Evolutionary conservation across 2,113 vertebrate genomes (phyloP).

Genomic region (Tachycineta bicolor): DNA sequence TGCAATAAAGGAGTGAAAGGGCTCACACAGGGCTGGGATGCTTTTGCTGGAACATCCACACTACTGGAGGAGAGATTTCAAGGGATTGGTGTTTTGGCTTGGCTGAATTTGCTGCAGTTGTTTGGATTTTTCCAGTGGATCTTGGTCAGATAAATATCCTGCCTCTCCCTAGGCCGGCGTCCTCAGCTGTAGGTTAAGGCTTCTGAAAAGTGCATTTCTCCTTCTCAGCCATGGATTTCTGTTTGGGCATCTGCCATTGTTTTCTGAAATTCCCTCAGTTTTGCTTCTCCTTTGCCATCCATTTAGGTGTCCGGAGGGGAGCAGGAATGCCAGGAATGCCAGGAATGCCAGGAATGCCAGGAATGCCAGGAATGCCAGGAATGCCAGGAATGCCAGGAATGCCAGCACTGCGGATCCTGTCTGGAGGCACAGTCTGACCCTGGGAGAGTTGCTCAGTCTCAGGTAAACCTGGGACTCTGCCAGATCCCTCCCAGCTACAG

Average conservation of each 20-base stretch:
- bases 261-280: background rate
- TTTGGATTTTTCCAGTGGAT: background rate
- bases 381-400: background rate
- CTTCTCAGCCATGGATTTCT: background rate
- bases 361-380: no score
- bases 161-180: background rate
- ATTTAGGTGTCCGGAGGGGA: background rate
- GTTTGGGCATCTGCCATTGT: background rate
- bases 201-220: background rate
- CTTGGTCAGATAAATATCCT: background rate
- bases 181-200: background rate
- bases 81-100: background rate
- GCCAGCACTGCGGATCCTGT: background rate
- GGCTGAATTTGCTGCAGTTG: background rate
- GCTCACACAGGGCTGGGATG: background rate
- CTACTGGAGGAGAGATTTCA: background rate
- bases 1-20: background rate
- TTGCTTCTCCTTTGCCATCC: background rate
- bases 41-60: background rate
- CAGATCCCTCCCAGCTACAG: background rate
- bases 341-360: no score
- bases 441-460: background rate
- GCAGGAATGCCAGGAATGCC: background rate
- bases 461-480: background rate
- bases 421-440: background rate